A percentile compares a stretch with the other conserved stretches of the same genome.
Conservation (phyloP, 2,888 invertebrate species). For the Agriopis leucophaearia region DNA sequence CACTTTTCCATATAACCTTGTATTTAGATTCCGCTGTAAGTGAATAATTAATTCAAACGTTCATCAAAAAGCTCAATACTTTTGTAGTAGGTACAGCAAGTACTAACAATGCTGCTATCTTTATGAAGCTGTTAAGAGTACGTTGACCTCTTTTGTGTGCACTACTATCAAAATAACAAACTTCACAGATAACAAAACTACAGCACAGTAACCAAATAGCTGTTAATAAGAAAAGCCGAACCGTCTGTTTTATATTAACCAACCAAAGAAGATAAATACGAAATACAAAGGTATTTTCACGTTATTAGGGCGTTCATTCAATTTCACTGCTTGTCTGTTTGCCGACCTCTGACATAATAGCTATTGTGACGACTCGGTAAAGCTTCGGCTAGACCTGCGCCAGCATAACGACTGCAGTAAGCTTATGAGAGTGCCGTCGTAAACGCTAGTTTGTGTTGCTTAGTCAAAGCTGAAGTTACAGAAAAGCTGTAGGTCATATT, state of each 20-base stretch:
- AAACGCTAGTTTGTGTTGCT: slow-evolving; percentile 2
- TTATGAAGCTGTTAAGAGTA: neutral
- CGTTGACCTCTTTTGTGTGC: slow-evolving; percentile 1
- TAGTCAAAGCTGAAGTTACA: neutral
- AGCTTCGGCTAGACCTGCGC: slow-evolving; percentile 20
- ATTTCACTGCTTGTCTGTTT: slow-evolving; percentile 43
- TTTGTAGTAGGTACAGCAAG: neutral
- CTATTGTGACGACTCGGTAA: slow-evolving; percentile 21
- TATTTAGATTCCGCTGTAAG: neutral
- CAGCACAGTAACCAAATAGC: neutral
- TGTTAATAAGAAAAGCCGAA: neutral
- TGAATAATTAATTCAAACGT: neutral
- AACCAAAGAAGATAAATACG: slow-evolving; percentile 5
- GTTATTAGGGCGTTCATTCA: slow-evolving; percentile 47
- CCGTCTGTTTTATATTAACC: slow-evolving; percentile 1
- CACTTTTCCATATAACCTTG: neutral
- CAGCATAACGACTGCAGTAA: slow-evolving; percentile 20
- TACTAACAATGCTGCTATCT: neutral
- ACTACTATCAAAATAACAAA: neutral
- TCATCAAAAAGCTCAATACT: neutral
- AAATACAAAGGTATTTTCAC: slow-evolving; percentile 23
- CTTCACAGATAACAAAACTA: neutral
- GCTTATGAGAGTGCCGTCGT: slow-evolving; percentile 5
- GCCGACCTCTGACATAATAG: slow-evolving; percentile 28
- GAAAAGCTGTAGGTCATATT: neutral